These are phyloP conservation scores for Biston stratarius DNA, from an alignment of 2,888 invertebrate genomes.

Conservation along the genomic window DNA sequence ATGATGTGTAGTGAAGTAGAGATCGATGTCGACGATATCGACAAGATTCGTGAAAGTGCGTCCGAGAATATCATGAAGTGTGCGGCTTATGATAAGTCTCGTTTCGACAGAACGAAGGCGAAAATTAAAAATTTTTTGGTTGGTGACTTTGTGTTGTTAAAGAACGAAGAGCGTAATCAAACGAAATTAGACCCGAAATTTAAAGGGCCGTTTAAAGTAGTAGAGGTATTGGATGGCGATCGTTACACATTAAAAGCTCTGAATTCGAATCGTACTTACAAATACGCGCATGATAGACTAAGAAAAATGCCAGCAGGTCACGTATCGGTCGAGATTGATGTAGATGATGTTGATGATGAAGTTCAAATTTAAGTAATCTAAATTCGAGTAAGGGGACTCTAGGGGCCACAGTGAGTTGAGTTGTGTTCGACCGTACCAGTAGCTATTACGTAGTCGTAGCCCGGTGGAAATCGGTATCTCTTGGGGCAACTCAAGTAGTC, in stretches of 20 bases:
- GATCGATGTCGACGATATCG: neutral
- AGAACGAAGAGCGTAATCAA: constrained; percentile 14
- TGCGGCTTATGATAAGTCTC: neutral
- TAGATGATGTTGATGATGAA: too few species aligned
- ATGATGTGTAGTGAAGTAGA: neutral
- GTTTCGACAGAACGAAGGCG: constrained; percentile 7
- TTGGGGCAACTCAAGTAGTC: too few species aligned
- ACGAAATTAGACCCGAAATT: constrained; percentile 33
- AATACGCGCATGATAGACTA: constrained; percentile 43
- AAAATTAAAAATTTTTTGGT: constrained; percentile 15
- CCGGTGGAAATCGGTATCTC: too few species aligned
- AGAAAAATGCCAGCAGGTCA: too few species aligned
- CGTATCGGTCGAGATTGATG: constrained; percentile 5
- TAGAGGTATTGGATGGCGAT: constrained; percentile 19
- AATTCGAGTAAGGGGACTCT: too few species aligned
- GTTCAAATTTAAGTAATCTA: too few species aligned
- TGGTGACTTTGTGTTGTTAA: constrained; percentile 30
- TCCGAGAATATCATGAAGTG: neutral
- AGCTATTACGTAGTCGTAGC: too few species aligned
- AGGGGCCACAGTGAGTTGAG: too few species aligned
- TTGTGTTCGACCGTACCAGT: too few species aligned
- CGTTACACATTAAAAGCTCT: constrained; percentile 38
- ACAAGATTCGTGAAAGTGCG: neutral
- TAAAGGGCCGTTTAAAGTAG: constrained; percentile 28
- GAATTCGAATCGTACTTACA: constrained; percentile 38